Conservation (phyloP, 2,888 invertebrate genomes). For the Cyaniris semiargus region DNA sequence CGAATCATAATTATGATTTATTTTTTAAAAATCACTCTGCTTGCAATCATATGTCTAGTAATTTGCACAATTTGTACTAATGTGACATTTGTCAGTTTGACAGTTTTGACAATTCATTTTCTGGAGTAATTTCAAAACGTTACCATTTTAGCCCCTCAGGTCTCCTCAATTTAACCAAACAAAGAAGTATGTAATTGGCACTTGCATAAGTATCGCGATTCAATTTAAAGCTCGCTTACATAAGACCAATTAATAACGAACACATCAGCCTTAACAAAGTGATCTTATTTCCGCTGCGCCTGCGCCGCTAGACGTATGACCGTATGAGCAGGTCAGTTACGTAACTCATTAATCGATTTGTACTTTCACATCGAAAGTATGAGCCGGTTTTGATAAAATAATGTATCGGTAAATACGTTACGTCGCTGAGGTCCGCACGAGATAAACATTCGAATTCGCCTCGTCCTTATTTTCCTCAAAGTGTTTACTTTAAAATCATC, state of each 20-base stretch:
- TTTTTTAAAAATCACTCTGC: too few species aligned
- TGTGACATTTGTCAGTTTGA: too few species aligned
- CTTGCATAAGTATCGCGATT: conserved; percentile 10
- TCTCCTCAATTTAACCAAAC: not conserved
- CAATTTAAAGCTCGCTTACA: not conserved
- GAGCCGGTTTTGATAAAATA: conserved; percentile 38
- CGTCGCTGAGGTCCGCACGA: not conserved
- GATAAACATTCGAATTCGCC: not conserved
- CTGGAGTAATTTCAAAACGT: too few species aligned
- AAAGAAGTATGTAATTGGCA: not conserved
- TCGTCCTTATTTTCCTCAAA: not conserved
- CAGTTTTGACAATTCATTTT: too few species aligned
- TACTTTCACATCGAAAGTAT: conserved; percentile 59
- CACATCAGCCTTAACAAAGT: conserved; percentile 6
- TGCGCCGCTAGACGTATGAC: conserved; percentile 13
- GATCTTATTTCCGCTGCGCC: conserved; percentile 20
- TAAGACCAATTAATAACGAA: conserved; percentile 9
- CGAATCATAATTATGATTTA: too few species aligned
- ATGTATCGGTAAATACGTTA: conserved; percentile 12
- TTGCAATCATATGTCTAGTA: too few species aligned
- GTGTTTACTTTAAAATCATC: not conserved
- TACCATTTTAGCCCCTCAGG: too few species aligned
- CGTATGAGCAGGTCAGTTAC: conserved; percentile 36
- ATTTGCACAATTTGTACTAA: too few species aligned
- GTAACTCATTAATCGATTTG: conserved; percentile 51